These are phyloP conservation scores for Lerema accius DNA, from an alignment of 1,140 invertebrate genomes.

Conservation along the genomic window DNA sequence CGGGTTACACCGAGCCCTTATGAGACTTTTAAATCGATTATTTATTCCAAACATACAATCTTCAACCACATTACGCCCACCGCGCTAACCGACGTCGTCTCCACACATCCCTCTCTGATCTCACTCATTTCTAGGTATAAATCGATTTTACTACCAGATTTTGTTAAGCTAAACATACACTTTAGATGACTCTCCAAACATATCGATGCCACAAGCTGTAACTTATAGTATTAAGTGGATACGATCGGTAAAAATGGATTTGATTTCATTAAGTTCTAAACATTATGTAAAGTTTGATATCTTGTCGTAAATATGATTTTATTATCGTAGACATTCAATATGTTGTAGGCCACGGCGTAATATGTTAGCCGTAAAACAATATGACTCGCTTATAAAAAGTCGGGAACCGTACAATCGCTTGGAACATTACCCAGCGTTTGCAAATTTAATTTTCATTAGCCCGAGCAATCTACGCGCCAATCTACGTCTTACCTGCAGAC, in stretches of 20 bases:
- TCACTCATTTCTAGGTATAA: constrained; percentile 54
- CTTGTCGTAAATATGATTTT: constrained; percentile 29
- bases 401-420: constrained; percentile 41
- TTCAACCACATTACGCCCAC: constrained; percentile 69
- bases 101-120: constrained; percentile 54
- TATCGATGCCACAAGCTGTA: constrained; percentile 39
- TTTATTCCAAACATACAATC: constrained; percentile 62
- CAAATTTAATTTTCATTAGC: constrained; percentile 18
- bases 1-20: constrained; percentile 54
- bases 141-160: constrained; percentile 46
- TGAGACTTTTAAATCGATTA: constrained; percentile 66
- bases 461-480: constrained; percentile 30
- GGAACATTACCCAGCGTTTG: constrained; percentile 36
- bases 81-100: constrained; percentile 37
- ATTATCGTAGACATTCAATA: constrained; percentile 16
- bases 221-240: constrained; percentile 49
- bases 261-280: constrained; percentile 38
- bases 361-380: constrained; percentile 36
- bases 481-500: constrained; percentile 35
- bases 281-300: constrained; percentile 27
- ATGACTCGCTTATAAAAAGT: constrained; percentile 48
- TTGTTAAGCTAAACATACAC: constrained; percentile 53
- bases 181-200: constrained; percentile 41
- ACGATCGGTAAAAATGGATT: constrained; percentile 46
- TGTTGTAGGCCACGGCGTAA: constrained; percentile 19